Conservation (phyloP, 2,797 vertebrate genomes). For the Coendou prehensilis region DNA sequence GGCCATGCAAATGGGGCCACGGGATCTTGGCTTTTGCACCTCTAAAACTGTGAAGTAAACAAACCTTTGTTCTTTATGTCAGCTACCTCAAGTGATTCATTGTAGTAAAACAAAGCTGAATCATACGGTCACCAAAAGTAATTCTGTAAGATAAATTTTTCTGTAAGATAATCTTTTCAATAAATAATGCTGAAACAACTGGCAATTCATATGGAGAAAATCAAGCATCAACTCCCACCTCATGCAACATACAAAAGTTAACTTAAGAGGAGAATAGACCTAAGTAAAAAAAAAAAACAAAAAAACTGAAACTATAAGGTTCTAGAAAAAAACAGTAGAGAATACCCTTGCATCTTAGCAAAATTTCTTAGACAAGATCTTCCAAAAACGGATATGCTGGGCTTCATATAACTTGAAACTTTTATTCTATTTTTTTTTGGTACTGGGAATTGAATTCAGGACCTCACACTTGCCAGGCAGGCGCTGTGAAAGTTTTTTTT, state of each 20-base stretch:
- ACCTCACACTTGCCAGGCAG: no score
- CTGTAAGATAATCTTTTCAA: conserved; percentile 1
- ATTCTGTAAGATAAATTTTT: not conserved
- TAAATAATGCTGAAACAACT: not conserved
- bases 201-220: not conserved
- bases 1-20: not conserved
- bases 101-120: not conserved
- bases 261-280: not conserved
- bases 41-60: not conserved
- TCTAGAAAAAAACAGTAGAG: not conserved
- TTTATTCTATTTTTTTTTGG: not conserved
- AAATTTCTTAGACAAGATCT: conserved; percentile 15
- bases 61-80: not conserved
- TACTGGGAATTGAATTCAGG: no score
- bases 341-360: not conserved
- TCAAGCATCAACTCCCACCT: not conserved
- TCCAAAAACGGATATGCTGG: not conserved
- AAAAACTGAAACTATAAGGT: not conserved
- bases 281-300: not conserved
- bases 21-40: not conserved
- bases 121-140: not conserved
- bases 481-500: no score
- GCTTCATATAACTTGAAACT: not conserved
- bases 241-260: not conserved
- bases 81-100: not conserved